Evolutionary conservation across 2,797 vertebrate genomes (phyloP), one percentile per base, ranked within the genome.

Genomic region (Anguilla obscura): DNA sequence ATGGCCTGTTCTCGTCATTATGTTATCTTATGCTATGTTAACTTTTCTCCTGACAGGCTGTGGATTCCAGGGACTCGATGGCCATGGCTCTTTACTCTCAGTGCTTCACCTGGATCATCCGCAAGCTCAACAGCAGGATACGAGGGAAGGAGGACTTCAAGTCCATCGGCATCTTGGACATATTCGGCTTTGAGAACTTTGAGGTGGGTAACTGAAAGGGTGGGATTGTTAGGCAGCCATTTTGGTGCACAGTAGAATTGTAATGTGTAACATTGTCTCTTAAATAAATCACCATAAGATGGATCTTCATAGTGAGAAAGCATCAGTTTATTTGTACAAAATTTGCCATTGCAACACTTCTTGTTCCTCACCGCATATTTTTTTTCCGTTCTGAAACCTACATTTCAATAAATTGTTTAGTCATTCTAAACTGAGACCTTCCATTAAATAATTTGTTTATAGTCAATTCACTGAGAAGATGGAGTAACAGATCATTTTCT

Each of bases 161-260:
- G 40, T 99, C 98, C 14, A 96, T 99, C 88, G 97, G 98, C 91
- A 98, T 99, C 94, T 95, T 99, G n/a, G 98, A 99, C 94, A 99
- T 99, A 93, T 99, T 99, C 86, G 98, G 98, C 30, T 99, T 99
- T 88, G 98, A 99, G 94, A 99, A 99, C 93, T 99, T 99, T 33
- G 97, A 99, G 96, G 98, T 99, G 92, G 0, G 92, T 0, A 33
- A 3, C 21, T 48, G 40, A n/a, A 52, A 79, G 33, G 74, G 12
- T 18, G 74, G 12, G 5, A 71, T 40, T 79, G 14, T 18, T 12
- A 36, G 33, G 66, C 66, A 30, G 5, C 66, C 9, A 30, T 30
- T 30, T n/a, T 71, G 66, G 9, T 30, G 21, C n/a, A 7, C 36
- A 36, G 33, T 40, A 14, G 33, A 14, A 40, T 40, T 79, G 27